Percentiles rank a stretch among this genome's conserved stretches.
Conservation (phyloP, 2,113 vertebrate genomes). For the Cyanoramphus novaezelandiae region DNA sequence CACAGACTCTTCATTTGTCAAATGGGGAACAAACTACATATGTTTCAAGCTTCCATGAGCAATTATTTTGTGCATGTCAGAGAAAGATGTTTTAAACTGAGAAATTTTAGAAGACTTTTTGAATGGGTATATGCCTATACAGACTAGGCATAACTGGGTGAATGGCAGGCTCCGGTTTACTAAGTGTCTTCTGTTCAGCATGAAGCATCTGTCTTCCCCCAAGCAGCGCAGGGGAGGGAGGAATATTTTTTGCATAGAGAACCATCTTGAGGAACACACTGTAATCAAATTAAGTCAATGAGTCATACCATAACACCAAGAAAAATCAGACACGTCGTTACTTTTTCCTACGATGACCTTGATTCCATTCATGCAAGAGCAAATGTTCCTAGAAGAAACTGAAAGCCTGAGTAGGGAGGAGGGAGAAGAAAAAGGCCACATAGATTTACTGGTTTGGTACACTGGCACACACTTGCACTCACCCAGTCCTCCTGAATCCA, state of each 20-base stretch:
- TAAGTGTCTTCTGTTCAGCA: background rate
- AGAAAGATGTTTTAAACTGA: background rate
- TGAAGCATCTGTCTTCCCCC: background rate
- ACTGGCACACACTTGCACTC: background rate
- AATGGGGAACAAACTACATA: background rate
- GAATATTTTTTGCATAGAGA: background rate
- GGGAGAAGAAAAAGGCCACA: background rate
- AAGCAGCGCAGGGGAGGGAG: background rate
- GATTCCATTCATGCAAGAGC: conserved; percentile 21
- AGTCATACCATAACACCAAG: conserved; percentile 1
- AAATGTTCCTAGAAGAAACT: conserved; percentile 30
- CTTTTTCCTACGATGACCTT: background rate
- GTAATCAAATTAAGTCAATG: conserved; percentile 42
- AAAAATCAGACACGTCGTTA: background rate
- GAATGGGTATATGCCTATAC: background rate
- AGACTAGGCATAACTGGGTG: accelerated
- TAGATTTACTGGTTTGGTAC: background rate
- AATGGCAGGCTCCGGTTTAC: background rate
- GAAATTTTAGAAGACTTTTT: background rate
- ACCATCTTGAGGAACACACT: background rate
- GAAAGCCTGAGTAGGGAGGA: background rate
- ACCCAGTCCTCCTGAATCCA: background rate
- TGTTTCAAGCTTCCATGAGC: background rate
- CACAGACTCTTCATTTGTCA: background rate
- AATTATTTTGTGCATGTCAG: background rate